Conservation (phyloP, 1,140 invertebrate species). For the Pseudoatta argentina region DNA sequence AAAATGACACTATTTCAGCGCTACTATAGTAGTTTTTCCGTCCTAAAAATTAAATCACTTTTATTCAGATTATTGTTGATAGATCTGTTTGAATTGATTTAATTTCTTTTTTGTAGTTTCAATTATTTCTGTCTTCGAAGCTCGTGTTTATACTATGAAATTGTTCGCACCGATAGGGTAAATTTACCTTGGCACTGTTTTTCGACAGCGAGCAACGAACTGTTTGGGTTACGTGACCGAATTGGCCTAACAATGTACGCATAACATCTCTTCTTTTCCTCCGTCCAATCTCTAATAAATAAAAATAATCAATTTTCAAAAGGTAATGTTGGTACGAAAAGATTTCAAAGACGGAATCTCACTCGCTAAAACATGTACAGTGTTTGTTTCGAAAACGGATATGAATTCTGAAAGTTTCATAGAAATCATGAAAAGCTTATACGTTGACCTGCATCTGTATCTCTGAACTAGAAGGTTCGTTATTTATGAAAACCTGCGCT, state of each 20-base stretch:
- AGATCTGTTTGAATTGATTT: background rate
- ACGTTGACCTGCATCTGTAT: background rate
- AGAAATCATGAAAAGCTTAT: background rate
- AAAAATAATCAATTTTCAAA: background rate
- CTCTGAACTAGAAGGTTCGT: background rate
- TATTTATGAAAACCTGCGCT: conserved; percentile 15
- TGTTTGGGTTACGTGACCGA: conserved; percentile 16
- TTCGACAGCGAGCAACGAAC: background rate
- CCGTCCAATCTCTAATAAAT: background rate
- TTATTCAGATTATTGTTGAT: background rate
- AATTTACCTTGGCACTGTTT: conserved; percentile 8
- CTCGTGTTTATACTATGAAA: background rate
- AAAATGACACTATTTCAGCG: too few species aligned
- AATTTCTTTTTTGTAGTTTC: background rate
- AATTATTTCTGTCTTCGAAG: background rate
- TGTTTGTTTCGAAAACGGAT: background rate
- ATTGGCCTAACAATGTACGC: background rate
- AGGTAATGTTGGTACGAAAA: background rate
- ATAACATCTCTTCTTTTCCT: background rate
- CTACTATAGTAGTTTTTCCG: too few species aligned
- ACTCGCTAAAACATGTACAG: too few species aligned
- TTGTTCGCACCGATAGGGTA: background rate
- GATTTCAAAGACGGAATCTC: background rate
- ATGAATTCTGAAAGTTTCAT: conserved; percentile 18
- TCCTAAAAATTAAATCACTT: background rate